Conservation (phyloP, 1,140 invertebrate genomes). For the Orchesella cincta region DNA sequence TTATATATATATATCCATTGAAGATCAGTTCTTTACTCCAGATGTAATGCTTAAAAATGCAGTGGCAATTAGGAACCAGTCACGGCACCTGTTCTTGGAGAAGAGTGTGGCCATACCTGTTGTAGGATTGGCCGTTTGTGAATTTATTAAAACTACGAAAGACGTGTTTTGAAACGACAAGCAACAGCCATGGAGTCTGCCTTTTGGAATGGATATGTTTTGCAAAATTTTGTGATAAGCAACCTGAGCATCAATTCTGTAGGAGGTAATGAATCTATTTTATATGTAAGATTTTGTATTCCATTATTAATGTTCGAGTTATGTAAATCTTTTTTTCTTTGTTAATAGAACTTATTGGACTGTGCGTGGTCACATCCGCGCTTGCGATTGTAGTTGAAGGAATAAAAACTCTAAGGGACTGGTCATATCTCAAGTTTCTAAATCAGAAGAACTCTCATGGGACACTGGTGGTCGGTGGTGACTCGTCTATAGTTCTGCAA, state of each 20-base stretch:
- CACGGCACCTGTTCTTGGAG: too few relatives aligned
- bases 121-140: too few relatives aligned
- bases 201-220: conserved; percentile 30
- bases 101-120: too few relatives aligned
- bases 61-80: too few relatives aligned
- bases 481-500: background rate
- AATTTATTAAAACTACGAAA: too few relatives aligned
- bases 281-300: background rate
- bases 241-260: conserved; percentile 12
- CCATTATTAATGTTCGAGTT: background rate
- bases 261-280: conserved; percentile 9
- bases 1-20: too few relatives aligned
- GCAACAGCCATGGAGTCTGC: background rate
- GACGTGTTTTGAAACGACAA: too few relatives aligned
- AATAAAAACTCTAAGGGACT: background rate
- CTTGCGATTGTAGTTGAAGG: conserved; percentile 5
- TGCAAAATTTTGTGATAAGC: conserved; percentile 29
- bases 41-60: too few relatives aligned
- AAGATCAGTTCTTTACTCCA: too few relatives aligned
- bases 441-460: background rate
- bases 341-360: background rate
- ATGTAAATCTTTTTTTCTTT: background rate
- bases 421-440: conserved; percentile 10
- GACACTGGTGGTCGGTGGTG: background rate
- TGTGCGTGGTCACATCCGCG: background rate